These are phyloP conservation scores for Drosophila ustulata DNA, from an alignment of 2,888 invertebrate genomes.

Conservation along the genomic window DNA sequence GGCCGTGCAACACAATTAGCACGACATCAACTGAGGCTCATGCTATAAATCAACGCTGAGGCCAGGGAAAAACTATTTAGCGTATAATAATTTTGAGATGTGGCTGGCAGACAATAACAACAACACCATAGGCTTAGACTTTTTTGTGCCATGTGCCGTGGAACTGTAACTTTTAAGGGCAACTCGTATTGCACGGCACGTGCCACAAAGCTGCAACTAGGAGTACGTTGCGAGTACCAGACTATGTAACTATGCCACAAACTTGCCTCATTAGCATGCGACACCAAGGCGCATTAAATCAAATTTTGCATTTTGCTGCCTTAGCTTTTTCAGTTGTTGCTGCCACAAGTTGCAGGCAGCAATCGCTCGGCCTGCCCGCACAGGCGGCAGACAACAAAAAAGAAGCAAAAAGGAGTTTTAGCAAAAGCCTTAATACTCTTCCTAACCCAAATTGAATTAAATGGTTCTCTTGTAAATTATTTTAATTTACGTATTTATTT, in stretches of 20 bases:
- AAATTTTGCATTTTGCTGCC: slow-evolving; percentile 67
- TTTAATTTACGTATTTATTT: background rate
- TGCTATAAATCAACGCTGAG: slow-evolving; percentile 50
- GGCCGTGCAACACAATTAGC: slow-evolving; percentile 67
- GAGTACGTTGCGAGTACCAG: slow-evolving; percentile 43
- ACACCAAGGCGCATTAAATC: slow-evolving; percentile 76
- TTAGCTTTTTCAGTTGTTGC: slow-evolving; percentile 12
- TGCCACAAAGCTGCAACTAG: slow-evolving; percentile 54
- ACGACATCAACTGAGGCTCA: slow-evolving; percentile 57
- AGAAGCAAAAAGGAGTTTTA: background rate
- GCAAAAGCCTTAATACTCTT: background rate
- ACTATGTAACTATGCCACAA: slow-evolving; percentile 41
- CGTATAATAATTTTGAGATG: slow-evolving; percentile 58
- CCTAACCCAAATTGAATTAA: background rate
- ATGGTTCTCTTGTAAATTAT: background rate
- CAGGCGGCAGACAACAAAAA: slow-evolving; percentile 22
- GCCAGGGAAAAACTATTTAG: slow-evolving; percentile 57
- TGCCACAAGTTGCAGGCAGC: slow-evolving; percentile 54
- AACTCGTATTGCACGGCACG: slow-evolving; percentile 53
- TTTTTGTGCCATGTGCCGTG: slow-evolving; percentile 18
- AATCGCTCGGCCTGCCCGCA: slow-evolving; percentile 27
- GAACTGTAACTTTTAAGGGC: slow-evolving; percentile 16
- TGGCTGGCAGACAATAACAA: slow-evolving; percentile 47
- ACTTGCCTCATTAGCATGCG: slow-evolving; percentile 77
- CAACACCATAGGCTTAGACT: slow-evolving; percentile 30